phyloP scores from a whole-genome alignment of 1,140 invertebrate genomes.

The Pinna nobilis region DNA sequence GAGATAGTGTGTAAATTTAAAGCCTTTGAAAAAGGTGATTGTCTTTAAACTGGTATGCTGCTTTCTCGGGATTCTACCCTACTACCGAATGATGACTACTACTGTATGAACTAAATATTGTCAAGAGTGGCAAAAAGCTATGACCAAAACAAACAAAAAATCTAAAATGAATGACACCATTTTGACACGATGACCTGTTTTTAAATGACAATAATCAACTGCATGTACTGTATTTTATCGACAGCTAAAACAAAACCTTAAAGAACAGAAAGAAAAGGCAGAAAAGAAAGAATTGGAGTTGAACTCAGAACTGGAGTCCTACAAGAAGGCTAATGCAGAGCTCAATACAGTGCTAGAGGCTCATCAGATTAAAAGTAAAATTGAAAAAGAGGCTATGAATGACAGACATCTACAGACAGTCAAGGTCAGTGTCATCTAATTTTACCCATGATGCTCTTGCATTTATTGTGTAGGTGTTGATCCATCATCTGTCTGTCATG shows the following conservation, averaged over 20 bases:
- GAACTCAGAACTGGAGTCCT: conserved; percentile 54
- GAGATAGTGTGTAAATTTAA: too few species aligned
- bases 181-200: neutral
- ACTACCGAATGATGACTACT: too few species aligned
- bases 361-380: conserved; percentile 54
- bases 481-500: too few species aligned
- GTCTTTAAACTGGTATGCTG: too few species aligned
- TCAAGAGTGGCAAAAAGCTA: too few species aligned
- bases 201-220: neutral
- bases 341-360: conserved; percentile 56
- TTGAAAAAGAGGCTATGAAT: conserved; percentile 56
- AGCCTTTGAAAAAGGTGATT: too few species aligned
- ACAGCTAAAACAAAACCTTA: conserved; percentile 48
- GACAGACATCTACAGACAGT: conserved; percentile 60
- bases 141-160: too few species aligned
- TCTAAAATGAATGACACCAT: neutral
- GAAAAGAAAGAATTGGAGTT: conserved; percentile 52
- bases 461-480: too few species aligned
- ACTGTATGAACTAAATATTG: too few species aligned
- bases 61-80: too few species aligned
- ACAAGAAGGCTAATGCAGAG: conserved; percentile 49
- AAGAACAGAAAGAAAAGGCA: conserved; percentile 41
- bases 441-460: too few species aligned
- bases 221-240: neutral
- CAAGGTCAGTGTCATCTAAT: conserved; percentile 54